Base-by-base conservation (phyloP, 2,113 vertebrate genomes). In the Coturnix japonica region DNA sequence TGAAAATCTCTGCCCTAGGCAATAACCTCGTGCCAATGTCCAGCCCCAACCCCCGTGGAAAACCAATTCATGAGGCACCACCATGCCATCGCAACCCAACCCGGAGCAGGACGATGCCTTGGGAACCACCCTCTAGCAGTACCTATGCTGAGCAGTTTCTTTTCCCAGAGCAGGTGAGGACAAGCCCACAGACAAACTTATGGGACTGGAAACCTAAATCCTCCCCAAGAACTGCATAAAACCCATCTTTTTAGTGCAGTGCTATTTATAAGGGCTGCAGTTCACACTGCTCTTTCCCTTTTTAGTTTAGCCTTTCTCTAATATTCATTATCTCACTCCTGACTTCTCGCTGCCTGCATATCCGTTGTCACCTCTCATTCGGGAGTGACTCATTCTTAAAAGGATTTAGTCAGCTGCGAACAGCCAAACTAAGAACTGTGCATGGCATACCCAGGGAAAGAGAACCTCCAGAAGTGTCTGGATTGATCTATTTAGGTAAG, bases 341-440 rank as follows among this genome's bases (percentile, higher is more conserved):
- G 33, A 85, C 85, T 95, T 91, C 95, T 92, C 3, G 1, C 89
- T 92, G 91, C 80, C 94, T 92, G 72, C 87, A 44, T 64, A 91
- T 87, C 85, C 79, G 87, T 60, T 96, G 96, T 94, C 87, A 96
- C 87, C 87, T 95, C 89, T 89, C 89, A 85, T 93, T 93, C 80
- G 70, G 65, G 69, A 93, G 51, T 91, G 87, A 95, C 67, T 95
- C 89, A 95, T 64, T 96, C 91, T 91, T 64, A 60, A 93, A 89
- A 92, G 81, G 95, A 93, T 93, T 95, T 94, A 96, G 92, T 96
- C 91, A 95, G 87, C 92, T 94, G 89, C 91, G 92, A 95, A 95
- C 46, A 92, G 87, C 56, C 75, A 65, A 76, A 67, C 63, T 54
- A 81, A 94, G 81, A 46, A 79, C 64, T 37, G 47, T 41, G 71